phyloP scores from a whole-genome alignment of 2,113 vertebrate genomes.

The Pontoporia blainvillei region DNA sequence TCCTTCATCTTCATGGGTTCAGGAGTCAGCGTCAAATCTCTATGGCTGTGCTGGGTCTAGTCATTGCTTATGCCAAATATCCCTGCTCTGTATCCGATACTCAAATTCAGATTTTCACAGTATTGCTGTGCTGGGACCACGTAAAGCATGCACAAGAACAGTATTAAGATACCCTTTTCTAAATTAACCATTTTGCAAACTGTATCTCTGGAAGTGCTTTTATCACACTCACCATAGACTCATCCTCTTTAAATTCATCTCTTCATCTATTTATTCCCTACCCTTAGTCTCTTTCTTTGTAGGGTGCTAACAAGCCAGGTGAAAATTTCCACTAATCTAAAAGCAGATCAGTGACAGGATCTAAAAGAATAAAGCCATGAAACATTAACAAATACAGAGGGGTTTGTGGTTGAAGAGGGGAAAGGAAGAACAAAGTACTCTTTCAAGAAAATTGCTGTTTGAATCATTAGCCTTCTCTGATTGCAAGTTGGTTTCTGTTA shows the following conservation, averaged over 20 bases:
- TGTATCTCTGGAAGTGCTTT: neutral
- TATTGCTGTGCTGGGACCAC: too few relatives aligned
- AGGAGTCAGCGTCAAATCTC: neutral
- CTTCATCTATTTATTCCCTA: neutral
- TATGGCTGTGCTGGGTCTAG: neutral
- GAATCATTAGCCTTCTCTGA: neutral
- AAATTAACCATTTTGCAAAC: neutral
- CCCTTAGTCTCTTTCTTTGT: neutral
- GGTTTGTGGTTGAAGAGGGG: neutral
- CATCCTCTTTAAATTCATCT: neutral
- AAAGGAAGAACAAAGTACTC: neutral
- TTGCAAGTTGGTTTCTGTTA: neutral
- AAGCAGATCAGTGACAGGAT: neutral
- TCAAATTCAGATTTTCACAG: neutral
- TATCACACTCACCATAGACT: neutral
- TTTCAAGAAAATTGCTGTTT: neutral
- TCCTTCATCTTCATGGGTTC: neutral
- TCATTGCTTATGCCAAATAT: neutral
- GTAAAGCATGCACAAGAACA: rapidly evolving
- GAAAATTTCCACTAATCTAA: neutral
- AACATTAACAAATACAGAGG: neutral
- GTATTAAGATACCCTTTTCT: neutral
- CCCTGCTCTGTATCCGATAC: neutral
- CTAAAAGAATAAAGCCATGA: neutral
- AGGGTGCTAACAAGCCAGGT: neutral